Evolutionary conservation across 2,888 invertebrate species (phyloP), one percentile per base, ranked within the genome.

Genomic region (Ormia ochracea): DNA sequence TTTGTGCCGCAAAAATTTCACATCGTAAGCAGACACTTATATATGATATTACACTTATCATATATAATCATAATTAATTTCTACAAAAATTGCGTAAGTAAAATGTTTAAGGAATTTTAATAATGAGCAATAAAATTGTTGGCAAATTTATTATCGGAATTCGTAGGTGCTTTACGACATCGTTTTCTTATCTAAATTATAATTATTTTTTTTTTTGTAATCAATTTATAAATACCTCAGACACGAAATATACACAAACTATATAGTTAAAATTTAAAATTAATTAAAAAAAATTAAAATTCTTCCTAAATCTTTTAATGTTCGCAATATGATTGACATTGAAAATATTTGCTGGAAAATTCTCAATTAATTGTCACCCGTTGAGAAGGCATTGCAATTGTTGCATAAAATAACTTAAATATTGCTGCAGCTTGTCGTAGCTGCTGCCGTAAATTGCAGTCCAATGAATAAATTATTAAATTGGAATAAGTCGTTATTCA

Each of bases 281-380:
- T 36, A 56, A 4, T 17, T 5, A 50, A 26, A 19, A 56, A 45
- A 28, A 33, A 36, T 4, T 10, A 33, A 26, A 17, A 23, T 17
- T 19, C n/a, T n/a, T n/a, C n/a, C n/a, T n/a, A 28, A 26, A 17
- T 26, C 10, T 21, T 17, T 4, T 38, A 7, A 23, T 36, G 17
- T 7, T 59, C 19, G 31, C n/a, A 48, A 36, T 23, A 36, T 4
- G 17, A 31, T n/a, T 54, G 78, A 78, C 73, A 54, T 78, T 78
- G 78, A 68, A 78, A 78, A 68, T 61, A 59, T 45, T 61, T 68
- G 48, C 56, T 45, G 21, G 9, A 68, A 72, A 72, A 59, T 48
- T 36, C 2, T 0, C n/a, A 38, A 31, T 33, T 23, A 66, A 41
- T 58, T 56, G 43, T 59, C 28, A 61, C 61, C 66, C 56, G 48